These are phyloP conservation scores for Eidolon helvum DNA, from an alignment of 2,113 vertebrate species.

Conservation along the genomic window DNA sequence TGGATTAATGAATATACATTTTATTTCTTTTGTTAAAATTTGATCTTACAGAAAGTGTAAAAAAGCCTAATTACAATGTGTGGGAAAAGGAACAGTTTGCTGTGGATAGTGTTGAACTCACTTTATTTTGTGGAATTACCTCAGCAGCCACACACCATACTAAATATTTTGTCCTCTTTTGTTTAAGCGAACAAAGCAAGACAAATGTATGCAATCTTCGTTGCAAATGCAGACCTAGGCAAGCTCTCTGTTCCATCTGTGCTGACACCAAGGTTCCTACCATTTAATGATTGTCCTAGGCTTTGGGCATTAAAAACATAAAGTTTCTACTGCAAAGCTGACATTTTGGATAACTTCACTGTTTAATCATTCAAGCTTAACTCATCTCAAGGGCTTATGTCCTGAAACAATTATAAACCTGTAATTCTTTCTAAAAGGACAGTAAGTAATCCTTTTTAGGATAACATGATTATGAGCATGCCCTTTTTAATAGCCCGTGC, in stretches of 20 bases:
- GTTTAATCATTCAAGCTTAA: neutral
- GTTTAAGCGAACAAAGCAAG: neutral
- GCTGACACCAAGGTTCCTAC: neutral
- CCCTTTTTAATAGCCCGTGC: neutral
- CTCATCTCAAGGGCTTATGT: neutral
- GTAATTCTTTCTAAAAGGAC: neutral
- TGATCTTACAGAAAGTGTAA: neutral
- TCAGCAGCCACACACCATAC: neutral
- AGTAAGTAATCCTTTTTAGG: conserved; percentile 10
- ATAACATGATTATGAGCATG: neutral
- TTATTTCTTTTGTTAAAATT: conserved; percentile 5
- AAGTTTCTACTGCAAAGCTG: neutral
- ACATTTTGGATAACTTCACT: conserved; percentile 13
- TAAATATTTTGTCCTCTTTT: neutral
- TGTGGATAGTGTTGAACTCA: neutral
- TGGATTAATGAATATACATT: neutral
- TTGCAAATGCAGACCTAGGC: neutral
- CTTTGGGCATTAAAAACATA: neutral
- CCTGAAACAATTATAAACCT: neutral
- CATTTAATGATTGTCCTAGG: neutral
- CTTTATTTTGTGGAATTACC: neutral
- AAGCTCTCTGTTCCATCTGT: neutral
- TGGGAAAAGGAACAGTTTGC: neutral
- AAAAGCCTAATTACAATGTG: neutral
- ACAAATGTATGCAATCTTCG: neutral